Evolutionary conservation across 2,888 invertebrate genomes (phyloP), one percentile per base, ranked within the genome.

Genomic region (Pristionchus arcanus): DNA sequence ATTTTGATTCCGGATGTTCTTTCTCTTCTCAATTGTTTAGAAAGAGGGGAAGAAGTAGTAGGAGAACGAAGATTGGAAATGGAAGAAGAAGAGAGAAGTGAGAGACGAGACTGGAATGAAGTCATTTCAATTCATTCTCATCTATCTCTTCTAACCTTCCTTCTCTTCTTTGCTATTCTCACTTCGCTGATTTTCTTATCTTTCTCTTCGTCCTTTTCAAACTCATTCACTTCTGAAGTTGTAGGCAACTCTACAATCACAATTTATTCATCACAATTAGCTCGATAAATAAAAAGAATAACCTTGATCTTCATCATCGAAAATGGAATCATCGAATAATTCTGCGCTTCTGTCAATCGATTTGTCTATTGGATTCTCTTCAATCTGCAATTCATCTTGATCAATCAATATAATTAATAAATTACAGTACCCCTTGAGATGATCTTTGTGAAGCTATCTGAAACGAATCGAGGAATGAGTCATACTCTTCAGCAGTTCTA

Each of bases 291-390:
- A n/a, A 68, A 68, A 11, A 28, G 7, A 31, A 68, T 31, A n/a
- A 42, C 77, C 77, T 34, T 55, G 16, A 15, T 28, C 55, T 31
- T 84, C 59, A 34, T 55, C 31, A 28, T 84, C 42, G n/a, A 84
- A 55, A 28, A 84, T 55, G 4, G 86, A 86, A 42, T 86, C 86
- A 63, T 86, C 86, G 25, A 86, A 86, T 66, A 86, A n/a, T 42
- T 86, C 86, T 5, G 28, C 49, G 66, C 86, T 86, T 25, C n/a
- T 66, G 53, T 86, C 86, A 31, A 66, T 86, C 59, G 53, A 28
- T 31, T 55, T 59, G 13, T 84, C 59, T 28, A 84, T 83, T 28
- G 55, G n/a, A 77, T 25, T 42, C 25, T 77, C 77, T 16, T 77
- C 77, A 25, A n/a, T 77, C 77, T 77, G 74, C 2, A 74, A 77